phyloP scores from a whole-genome alignment of 1,140 invertebrate genomes.

The Camponotus pennsylvanicus region DNA sequence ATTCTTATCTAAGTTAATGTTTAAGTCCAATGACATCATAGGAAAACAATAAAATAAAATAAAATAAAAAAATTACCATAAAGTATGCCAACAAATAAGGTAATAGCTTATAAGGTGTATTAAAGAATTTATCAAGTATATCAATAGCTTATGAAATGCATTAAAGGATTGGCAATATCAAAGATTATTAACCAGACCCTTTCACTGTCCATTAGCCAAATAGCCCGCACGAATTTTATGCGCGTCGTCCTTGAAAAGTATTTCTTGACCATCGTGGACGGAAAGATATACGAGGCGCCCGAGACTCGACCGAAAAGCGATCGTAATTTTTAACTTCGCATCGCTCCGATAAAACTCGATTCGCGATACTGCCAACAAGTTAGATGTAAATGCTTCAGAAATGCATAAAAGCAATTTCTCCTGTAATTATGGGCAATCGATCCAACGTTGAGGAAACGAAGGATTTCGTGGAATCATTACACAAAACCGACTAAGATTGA shows the following conservation, averaged over 20 bases:
- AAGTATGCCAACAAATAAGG: no score
- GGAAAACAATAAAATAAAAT: no score
- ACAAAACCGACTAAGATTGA: not conserved
- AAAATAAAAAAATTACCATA: no score
- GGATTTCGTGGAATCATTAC: slow-evolving; percentile 26
- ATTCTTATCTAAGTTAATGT: slow-evolving; percentile 81
- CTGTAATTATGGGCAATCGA: not conserved
- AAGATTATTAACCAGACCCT: slow-evolving; percentile 80
- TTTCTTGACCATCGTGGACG: slow-evolving; percentile 48
- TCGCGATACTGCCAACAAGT: slow-evolving; percentile 26
- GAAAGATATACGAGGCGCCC: slow-evolving; percentile 13
- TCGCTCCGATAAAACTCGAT: slow-evolving; percentile 25
- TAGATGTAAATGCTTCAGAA: slow-evolving; percentile 17
- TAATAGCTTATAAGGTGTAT: no score
- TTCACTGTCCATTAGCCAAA: slow-evolving; percentile 83
- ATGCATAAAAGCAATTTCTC: not conserved
- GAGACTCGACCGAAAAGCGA: not conserved
- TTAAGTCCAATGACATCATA: slow-evolving; percentile 22
- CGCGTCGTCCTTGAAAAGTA: slow-evolving; percentile 44
- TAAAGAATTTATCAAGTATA: slow-evolving; percentile 49
- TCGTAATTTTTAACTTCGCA: slow-evolving; percentile 44
- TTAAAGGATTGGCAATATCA: slow-evolving; percentile 82
- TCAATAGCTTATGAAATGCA: slow-evolving; percentile 82
- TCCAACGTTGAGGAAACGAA: not conserved
- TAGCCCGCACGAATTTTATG: slow-evolving; percentile 77